A percentile compares a stretch with the other conserved stretches of the same genome.
phyloP scores from a whole-genome alignment of 1,140 invertebrate species.

The Euura lappo region DNA sequence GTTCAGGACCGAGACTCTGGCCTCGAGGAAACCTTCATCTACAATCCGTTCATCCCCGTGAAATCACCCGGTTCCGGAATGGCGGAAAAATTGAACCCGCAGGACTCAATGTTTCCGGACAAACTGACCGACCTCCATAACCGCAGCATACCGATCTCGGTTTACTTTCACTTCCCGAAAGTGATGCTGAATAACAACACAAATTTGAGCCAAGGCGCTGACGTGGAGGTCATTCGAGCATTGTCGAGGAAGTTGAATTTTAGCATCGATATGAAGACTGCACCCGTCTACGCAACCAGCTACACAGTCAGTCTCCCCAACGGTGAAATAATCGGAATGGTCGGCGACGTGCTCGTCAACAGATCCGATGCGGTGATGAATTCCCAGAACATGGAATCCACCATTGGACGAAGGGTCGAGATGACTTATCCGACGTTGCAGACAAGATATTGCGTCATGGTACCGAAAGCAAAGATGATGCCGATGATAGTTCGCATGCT shows the following conservation, averaged over 20 bases:
- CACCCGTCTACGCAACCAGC: neutral
- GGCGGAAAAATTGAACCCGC: neutral
- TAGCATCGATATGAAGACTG: slow-evolving; percentile 11
- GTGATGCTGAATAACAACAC: neutral
- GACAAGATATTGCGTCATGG: slow-evolving; percentile 12
- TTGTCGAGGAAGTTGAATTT: slow-evolving; percentile 23
- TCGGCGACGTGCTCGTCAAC: slow-evolving; percentile 24
- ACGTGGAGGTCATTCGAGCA: slow-evolving; percentile 18
- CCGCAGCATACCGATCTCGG: slow-evolving; percentile 14
- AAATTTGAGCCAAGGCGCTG: slow-evolving; percentile 11
- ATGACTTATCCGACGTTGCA: neutral
- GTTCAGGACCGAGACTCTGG: neutral
- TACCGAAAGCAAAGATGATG: slow-evolving; percentile 11
- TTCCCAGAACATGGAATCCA: slow-evolving; percentile 17
- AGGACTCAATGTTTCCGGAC: slow-evolving; percentile 23
- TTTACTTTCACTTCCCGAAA: slow-evolving; percentile 20
- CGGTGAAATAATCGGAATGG: neutral
- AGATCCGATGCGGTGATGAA: slow-evolving; percentile 16
- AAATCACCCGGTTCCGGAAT: neutral
- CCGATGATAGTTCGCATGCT: slow-evolving; percentile 14
- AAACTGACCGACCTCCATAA: slow-evolving; percentile 24
- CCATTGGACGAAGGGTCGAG: slow-evolving; percentile 10
- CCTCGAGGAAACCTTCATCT: neutral
- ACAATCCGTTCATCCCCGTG: neutral
- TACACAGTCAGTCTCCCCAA: slow-evolving; percentile 17